Evolutionary conservation across 2,113 vertebrate genomes (phyloP).

Genomic region (Hippocampus guttulatus): DNA sequence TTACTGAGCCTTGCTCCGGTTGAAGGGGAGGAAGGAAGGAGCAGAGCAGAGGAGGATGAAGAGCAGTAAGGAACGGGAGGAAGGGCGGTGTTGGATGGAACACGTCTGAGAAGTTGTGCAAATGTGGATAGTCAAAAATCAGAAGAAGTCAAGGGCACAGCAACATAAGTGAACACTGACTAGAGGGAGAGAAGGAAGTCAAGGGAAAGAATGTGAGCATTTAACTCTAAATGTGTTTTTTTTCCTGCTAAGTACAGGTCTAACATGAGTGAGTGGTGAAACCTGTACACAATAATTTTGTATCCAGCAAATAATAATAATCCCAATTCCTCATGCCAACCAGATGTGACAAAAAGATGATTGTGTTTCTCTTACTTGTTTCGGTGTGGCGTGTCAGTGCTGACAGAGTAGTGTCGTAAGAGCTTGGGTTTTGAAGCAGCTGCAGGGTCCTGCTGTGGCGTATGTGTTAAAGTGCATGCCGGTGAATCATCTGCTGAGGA

Average conservation of each 20-base stretch:
- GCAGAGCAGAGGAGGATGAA: conserved; percentile 48
- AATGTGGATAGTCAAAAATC: conserved; percentile 25
- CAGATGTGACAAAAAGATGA: neutral
- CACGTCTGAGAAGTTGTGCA: conserved; percentile 46
- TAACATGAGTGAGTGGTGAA: no score
- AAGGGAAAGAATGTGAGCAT: neutral
- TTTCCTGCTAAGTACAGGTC: no score
- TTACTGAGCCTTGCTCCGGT: conserved; percentile 52
- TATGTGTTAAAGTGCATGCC: conserved; percentile 46
- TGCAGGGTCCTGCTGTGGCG: conserved; percentile 64
- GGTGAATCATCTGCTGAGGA: conserved; percentile 50
- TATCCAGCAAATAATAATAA: neutral
- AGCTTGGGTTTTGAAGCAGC: conserved; percentile 84
- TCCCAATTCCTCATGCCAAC: no score
- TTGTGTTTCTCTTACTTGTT: conserved; percentile 76
- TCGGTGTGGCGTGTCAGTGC: conserved; percentile 89
- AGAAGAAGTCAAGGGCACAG: neutral
- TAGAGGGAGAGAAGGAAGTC: neutral
- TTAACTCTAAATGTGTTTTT: neutral
- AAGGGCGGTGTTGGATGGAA: conserved; percentile 38
- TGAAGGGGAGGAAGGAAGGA: conserved; percentile 53
- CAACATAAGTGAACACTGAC: neutral
- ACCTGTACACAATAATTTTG: no score
- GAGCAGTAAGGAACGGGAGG: conserved; percentile 53
- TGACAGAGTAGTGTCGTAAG: conserved; percentile 93